These are phyloP conservation scores for Dreissena rostriformis DNA, from an alignment of 1,140 invertebrate species.

Conservation along the genomic window DNA sequence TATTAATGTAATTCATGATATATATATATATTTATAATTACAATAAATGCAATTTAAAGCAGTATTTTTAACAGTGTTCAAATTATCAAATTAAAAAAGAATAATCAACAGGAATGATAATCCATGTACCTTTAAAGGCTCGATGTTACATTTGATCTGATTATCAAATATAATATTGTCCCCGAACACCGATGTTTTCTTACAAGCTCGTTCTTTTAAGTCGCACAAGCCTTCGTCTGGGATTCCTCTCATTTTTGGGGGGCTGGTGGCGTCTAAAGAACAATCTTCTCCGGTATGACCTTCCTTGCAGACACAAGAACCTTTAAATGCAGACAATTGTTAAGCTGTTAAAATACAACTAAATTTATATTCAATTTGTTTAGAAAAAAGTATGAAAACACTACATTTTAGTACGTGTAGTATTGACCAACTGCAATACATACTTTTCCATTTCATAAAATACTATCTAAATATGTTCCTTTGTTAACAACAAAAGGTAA, in stretches of 20 bases:
- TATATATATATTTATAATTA: no score
- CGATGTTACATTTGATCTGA: background rate
- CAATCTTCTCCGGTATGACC: conserved; percentile 7
- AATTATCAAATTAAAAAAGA: background rate
- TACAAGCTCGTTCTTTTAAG: conserved; percentile 3
- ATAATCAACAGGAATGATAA: background rate
- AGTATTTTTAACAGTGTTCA: background rate
- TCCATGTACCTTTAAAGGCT: background rate
- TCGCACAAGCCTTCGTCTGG: conserved; percentile 16
- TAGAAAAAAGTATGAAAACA: background rate
- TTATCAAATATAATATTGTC: background rate
- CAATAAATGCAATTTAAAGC: background rate
- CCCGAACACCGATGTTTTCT: conserved; percentile 19
- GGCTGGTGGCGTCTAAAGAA: background rate
- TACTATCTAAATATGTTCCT: background rate
- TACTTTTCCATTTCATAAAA: background rate
- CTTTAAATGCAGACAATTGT: background rate
- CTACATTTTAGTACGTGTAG: no score
- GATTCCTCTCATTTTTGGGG: conserved; percentile 17
- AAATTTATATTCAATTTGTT: background rate
- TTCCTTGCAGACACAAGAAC: background rate
- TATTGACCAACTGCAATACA: no score
- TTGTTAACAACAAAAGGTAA: no score
- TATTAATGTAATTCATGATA: background rate
- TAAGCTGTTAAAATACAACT: background rate